Evolutionary conservation across 2,797 vertebrate species (phyloP).

Genomic region (Microtus obscurus): DNA sequence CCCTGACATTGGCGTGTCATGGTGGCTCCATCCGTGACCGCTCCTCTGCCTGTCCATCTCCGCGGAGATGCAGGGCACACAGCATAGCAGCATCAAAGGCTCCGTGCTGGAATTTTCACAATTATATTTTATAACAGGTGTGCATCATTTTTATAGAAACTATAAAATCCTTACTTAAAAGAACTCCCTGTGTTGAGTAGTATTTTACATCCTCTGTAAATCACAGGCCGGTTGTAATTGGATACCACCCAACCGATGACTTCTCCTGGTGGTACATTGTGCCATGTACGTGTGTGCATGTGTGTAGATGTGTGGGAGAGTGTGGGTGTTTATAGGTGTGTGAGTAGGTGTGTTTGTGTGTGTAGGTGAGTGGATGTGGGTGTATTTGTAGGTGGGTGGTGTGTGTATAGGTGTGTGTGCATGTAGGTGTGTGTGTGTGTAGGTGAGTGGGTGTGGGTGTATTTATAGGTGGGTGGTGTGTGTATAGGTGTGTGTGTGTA

Average conservation of each 20-base stretch:
- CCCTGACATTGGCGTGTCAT: too few species aligned
- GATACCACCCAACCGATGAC: not conserved
- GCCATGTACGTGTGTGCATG: not conserved
- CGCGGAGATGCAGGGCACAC: not conserved
- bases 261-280: not conserved
- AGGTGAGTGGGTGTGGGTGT: too few species aligned
- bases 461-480: too few species aligned
- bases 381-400: not conserved
- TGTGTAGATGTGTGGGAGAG: not conserved
- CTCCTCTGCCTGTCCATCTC: fast-evolving
- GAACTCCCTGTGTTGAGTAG: not conserved
- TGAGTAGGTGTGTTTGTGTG: not conserved
- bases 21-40: fast-evolving
- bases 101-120: not conserved
- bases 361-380: not conserved
- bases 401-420: too few species aligned
- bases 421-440: too few species aligned
- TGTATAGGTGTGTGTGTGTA: too few species aligned
- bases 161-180: slow-evolving; percentile 12
- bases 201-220: not conserved
- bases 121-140: not conserved
- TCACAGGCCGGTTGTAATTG: not conserved
- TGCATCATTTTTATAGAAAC: slow-evolving; percentile 43
- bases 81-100: too few species aligned
- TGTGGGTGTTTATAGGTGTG: not conserved